Evolutionary conservation across 2,113 vertebrate genomes (phyloP).

Genomic region (Megaceryle maxima): DNA sequence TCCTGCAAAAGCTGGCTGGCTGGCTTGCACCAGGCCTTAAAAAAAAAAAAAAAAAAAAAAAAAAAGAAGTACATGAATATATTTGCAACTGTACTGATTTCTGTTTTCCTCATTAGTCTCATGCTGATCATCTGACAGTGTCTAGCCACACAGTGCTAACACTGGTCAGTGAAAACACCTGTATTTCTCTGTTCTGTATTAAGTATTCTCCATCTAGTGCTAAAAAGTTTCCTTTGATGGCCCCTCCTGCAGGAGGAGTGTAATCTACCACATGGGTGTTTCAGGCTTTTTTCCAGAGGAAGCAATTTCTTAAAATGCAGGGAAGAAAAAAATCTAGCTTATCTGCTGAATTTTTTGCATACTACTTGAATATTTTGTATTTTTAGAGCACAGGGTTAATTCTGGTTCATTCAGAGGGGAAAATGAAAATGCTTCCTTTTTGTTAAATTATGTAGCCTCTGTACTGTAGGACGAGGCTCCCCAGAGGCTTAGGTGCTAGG

Average conservation of each 20-base stretch:
- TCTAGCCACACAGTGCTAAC: neutral
- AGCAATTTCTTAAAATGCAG: neutral
- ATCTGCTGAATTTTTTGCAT: neutral
- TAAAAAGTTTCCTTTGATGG: neutral
- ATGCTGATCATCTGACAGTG: neutral
- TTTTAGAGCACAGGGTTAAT: neutral
- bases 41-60: too few species aligned
- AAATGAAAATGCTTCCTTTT: neutral
- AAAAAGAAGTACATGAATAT: neutral
- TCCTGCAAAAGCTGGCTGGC: neutral
- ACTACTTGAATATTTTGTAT: neutral
- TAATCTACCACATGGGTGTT: neutral
- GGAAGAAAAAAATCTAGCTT: neutral
- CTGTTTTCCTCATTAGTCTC: neutral
- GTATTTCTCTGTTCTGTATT: neutral
- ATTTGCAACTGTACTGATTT: slow-evolving; percentile 8
- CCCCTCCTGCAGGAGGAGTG: neutral
- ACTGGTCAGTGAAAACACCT: neutral
- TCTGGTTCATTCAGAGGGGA: neutral
- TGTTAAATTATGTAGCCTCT: neutral
- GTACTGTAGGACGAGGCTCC: neutral
- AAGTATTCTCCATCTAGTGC: neutral
- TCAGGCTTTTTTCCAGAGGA: neutral
- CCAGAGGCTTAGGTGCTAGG: neutral
- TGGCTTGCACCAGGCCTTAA: neutral